phyloP scores from a whole-genome alignment of 2,888 invertebrate species.

The Pheosia tremula region DNA sequence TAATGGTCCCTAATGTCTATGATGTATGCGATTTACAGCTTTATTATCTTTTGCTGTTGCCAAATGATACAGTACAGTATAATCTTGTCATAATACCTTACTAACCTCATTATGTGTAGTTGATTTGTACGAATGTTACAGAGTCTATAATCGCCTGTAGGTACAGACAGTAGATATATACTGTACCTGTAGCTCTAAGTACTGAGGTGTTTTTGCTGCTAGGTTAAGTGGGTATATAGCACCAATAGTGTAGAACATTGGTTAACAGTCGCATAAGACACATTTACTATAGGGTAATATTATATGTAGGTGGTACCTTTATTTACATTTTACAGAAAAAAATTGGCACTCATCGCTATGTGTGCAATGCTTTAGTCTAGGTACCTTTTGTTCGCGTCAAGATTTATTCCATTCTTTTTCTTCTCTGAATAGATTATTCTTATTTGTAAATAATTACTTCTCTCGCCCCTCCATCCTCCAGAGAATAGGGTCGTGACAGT shows the following conservation, averaged over 20 bases:
- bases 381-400: conserved; percentile 48
- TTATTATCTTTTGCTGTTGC: too few relatives aligned
- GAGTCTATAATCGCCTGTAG: too few relatives aligned
- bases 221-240: neutral
- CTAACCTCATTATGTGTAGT: too few relatives aligned
- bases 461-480: conserved; percentile 34
- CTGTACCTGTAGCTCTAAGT: too few relatives aligned
- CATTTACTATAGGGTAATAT: too few relatives aligned
- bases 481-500: conserved; percentile 47
- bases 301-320: too few relatives aligned
- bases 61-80: too few relatives aligned
- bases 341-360: conserved; percentile 19
- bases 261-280: too few relatives aligned
- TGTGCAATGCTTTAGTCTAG: conserved; percentile 41
- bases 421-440: conserved; percentile 63
- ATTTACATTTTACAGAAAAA: neutral
- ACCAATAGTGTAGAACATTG: neutral
- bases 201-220: neutral
- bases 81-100: too few relatives aligned
- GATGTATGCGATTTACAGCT: too few relatives aligned
- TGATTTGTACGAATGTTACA: too few relatives aligned
- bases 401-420: conserved; percentile 62
- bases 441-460: conserved; percentile 69
- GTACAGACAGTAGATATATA: too few relatives aligned
- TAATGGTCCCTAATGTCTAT: neutral